These are phyloP conservation scores for Habropoda laboriosa DNA, from an alignment of 1,140 invertebrate genomes.

Conservation along the genomic window DNA sequence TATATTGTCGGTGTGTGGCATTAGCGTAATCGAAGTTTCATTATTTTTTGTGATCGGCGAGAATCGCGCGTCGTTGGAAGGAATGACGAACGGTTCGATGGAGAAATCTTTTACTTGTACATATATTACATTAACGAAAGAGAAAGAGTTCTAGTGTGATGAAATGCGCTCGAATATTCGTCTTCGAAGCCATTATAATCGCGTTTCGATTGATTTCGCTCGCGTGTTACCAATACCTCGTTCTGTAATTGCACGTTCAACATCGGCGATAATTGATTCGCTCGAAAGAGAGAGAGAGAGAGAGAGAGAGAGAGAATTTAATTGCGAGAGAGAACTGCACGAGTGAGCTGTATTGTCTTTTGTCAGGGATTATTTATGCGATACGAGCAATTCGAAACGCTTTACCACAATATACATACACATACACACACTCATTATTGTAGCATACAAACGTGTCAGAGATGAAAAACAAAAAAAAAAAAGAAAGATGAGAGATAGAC, in stretches of 20 bases:
- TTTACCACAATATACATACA: neutral
- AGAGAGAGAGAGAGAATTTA: neutral
- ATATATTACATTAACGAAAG: conserved; percentile 43
- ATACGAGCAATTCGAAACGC: conserved; percentile 30
- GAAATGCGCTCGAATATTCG: conserved; percentile 53
- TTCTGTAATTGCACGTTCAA: conserved; percentile 5
- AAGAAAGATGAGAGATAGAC: neutral
- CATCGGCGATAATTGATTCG: conserved; percentile 11
- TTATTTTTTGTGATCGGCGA: conserved; percentile 64
- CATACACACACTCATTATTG: neutral
- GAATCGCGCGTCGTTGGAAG: conserved; percentile 49
- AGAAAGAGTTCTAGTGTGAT: conserved; percentile 17
- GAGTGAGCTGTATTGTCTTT: conserved; percentile 15
- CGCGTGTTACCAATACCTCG: neutral
- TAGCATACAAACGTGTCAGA: neutral
- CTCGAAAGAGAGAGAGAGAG: neutral
- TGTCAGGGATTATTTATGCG: conserved; percentile 27
- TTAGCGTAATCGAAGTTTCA: conserved; percentile 58
- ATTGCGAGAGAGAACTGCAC: neutral
- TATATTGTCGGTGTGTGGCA: conserved; percentile 61
- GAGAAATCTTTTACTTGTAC: conserved; percentile 70
- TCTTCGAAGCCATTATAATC: conserved; percentile 33
- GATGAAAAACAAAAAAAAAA: neutral
- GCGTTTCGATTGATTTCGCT: conserved; percentile 32
- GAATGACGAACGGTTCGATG: neutral